Evolutionary conservation across 1,140 invertebrate genomes (phyloP).

Genomic region (Gerris buenoi): DNA sequence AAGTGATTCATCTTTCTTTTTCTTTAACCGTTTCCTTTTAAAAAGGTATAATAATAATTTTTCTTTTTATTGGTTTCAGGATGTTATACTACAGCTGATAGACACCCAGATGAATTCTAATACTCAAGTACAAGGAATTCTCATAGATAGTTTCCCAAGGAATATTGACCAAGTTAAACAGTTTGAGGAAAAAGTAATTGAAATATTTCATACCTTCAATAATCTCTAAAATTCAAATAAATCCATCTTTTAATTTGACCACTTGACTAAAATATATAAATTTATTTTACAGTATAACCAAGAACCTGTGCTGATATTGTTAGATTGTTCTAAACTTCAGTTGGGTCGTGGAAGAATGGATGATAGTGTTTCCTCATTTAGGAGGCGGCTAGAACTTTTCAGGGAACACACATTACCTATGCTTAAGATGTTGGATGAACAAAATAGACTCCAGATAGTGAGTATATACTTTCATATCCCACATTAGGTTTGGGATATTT

Average conservation of each 20-base stretch:
- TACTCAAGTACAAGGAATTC: constrained; percentile 45
- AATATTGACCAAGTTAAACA: constrained; percentile 67
- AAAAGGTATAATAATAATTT: neutral
- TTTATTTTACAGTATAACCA: constrained; percentile 53
- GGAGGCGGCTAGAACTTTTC: constrained; percentile 65
- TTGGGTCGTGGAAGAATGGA: constrained; percentile 60
- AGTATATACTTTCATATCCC: too few species aligned
- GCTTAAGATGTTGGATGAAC: constrained; percentile 65
- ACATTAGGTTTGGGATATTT: neutral
- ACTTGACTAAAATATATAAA: too few species aligned
- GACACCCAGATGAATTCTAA: constrained; percentile 42
- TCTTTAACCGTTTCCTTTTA: neutral
- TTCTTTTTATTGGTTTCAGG: constrained; percentile 21
- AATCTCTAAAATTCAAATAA: too few species aligned
- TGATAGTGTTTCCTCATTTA: constrained; percentile 68
- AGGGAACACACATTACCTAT: constrained; percentile 71
- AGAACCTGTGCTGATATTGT: constrained; percentile 53
- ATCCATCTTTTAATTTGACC: too few species aligned
- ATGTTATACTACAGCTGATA: constrained; percentile 46
- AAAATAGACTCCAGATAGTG: constrained; percentile 61
- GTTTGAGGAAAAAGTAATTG: constrained; percentile 72
- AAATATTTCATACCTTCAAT: too few species aligned
- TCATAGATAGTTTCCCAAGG: constrained; percentile 80
- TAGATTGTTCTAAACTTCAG: constrained; percentile 75
- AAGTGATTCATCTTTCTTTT: neutral